Evolutionary conservation across 2,113 vertebrate species (phyloP).

Genomic region (Oceanites oceanicus): DNA sequence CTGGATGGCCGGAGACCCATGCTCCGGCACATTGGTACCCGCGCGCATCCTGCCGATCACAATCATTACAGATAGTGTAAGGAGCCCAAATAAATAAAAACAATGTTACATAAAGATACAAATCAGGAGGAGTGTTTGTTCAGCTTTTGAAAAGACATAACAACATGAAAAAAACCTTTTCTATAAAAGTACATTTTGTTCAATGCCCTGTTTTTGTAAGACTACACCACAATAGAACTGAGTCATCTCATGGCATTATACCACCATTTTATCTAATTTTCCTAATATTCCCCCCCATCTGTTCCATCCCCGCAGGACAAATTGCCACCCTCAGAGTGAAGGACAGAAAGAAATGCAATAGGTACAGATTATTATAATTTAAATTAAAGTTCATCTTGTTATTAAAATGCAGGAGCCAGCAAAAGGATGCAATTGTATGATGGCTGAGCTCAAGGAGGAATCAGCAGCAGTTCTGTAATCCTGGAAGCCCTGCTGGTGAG

Average conservation of each 20-base stretch:
- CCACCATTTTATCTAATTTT: conserved; percentile 9
- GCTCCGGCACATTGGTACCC: rapidly evolving
- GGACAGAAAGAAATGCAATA: conserved; percentile 18
- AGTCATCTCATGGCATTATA: conserved; percentile 16
- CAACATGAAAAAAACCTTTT: neutral
- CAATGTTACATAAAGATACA: neutral
- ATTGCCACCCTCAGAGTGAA: conserved; percentile 2
- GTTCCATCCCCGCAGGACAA: conserved; percentile 20
- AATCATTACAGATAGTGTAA: rapidly evolving
- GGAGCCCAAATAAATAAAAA: neutral
- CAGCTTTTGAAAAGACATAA: conserved; percentile 30
- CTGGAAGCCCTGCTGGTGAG: neutral
- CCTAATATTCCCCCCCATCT: neutral
- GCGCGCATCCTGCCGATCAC: rapidly evolving
- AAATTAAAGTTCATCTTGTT: neutral
- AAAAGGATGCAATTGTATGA: rapidly evolving
- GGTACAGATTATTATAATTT: neutral
- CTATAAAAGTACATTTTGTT: conserved; percentile 13
- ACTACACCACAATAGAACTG: neutral
- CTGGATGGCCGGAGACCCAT: neutral
- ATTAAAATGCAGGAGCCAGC: neutral
- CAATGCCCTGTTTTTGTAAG: conserved; percentile 8
- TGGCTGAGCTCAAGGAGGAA: too few relatives aligned
- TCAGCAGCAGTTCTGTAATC: rapidly evolving
- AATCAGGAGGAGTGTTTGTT: conserved; percentile 12